Base-by-base conservation (phyloP, 2,888 invertebrate species). In the Galerucella calmariensis region DNA sequence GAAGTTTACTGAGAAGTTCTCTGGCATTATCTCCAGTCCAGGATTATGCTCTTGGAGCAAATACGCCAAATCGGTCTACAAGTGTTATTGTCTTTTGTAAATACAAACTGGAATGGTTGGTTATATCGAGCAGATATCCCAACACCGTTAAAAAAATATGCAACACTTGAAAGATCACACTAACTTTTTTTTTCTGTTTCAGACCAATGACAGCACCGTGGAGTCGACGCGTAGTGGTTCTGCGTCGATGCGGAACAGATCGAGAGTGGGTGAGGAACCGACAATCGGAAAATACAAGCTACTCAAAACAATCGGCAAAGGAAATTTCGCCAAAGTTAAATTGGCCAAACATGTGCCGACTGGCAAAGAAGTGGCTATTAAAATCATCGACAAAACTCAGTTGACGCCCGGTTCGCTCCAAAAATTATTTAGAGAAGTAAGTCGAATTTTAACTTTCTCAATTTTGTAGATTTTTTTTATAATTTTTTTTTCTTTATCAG, bases 311-410 rank as follows among this genome's bases (percentile, higher is more conserved):
- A 99, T 99, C 88, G 99, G 99, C 87, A 99, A 99, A 89, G 99
- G 99, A 75, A 99, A 99, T 91, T 99, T 99, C 90, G 98, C 98
- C 88, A 98, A 99, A 91, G 97, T 99, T 85, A 97, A 99, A 90
- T 92, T 99, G 83, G 99, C 99, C 84, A 98, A 98, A 88, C 99
- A 99, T 91, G 94, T 99, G 84, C 99, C 99, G 84, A 99, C 99
- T 82, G 98, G 98, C 85, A 97, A 98, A 90, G 99, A 99, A 92
- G 99, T 98, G 86, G 98, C 98, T 84, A 98, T 98, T 88, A 98
- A 99, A 91, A 98, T 99, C 88, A 98, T 98, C 88, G 99, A 99
- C 91, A 99, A 99, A 91, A 99, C 99, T 81, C 98, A 99, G 90
- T 92, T 99, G 86, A 99, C 99, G 90, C 98, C 97, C 84, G 96